Evolutionary conservation across 1,140 invertebrate species (phyloP).

Genomic region (Temnothorax nylanderi): DNA sequence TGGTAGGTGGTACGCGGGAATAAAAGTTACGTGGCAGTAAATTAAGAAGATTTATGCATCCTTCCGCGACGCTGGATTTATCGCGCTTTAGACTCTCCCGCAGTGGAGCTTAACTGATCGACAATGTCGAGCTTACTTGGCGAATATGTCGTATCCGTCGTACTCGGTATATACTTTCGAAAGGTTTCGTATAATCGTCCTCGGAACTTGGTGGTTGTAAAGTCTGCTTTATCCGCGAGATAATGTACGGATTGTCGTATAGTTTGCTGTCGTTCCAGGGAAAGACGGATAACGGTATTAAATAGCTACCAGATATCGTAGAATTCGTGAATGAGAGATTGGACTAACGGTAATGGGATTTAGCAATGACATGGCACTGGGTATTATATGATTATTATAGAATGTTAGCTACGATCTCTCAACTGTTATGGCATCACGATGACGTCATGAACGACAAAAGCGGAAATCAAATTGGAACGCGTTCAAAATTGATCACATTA

Average conservation of each 20-base stretch:
- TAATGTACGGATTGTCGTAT: conserved; percentile 49
- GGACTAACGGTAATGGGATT: background rate
- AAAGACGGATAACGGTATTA: background rate
- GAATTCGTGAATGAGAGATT: conserved; percentile 28
- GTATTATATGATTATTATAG: conserved; percentile 6
- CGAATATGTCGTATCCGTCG: conserved; percentile 31
- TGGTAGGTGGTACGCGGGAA: conserved; percentile 9
- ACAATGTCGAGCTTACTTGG: conserved; percentile 56
- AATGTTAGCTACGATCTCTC: background rate
- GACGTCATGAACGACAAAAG: background rate
- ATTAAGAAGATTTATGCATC: conserved; percentile 63
- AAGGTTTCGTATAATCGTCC: conserved; percentile 27
- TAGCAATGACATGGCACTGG: background rate
- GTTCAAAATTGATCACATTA: background rate
- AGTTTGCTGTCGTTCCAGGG: background rate
- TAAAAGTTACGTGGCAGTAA: conserved; percentile 59
- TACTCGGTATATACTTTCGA: background rate
- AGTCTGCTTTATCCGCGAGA: conserved; percentile 66
- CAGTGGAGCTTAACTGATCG: conserved; percentile 63
- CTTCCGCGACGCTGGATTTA: conserved; percentile 48
- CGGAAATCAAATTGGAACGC: background rate
- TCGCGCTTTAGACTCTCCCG: conserved; percentile 44
- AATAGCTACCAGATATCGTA: conserved; percentile 20
- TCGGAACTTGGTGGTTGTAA: conserved; percentile 57
- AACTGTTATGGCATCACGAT: background rate